Evolutionary conservation across 2,888 invertebrate species (phyloP), one percentile per base, ranked within the genome.

Genomic region (Cartodere bifasciata): DNA sequence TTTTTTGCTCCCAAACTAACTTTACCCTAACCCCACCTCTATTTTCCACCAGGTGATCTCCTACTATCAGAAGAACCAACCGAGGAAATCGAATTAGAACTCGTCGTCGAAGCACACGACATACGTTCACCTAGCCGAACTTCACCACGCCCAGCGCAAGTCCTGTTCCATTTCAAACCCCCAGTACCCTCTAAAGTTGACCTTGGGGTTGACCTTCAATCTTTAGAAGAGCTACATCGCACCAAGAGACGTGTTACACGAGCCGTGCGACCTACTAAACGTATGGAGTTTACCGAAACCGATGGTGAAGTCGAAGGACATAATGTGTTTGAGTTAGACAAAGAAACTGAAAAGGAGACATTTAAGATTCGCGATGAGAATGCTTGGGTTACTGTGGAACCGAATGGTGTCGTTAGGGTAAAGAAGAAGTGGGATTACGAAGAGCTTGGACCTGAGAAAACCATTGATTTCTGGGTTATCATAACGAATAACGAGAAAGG

Each of bases 371-470:
- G 90, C 48, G 90, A 90, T 52, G 87, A 88, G 56, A 91, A 90
- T 66, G 81, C 83, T 43, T 91, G 91, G 90, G 88, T 91, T 33
- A 85, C 83, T 25, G 88, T 91, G 31, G 88, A 86, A 60, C 75
- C 83, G 25, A 87, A 85, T 63, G 91, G 91, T 46, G 83, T 86
- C 33, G 88, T 91, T 50, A 76, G 83, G 52, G 90, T 91, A 42
- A 88, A 87, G 64, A 86, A 88, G 75, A 88, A 88, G 75, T 91
- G 91, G 91, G 90, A 91, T 70, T 91, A 87, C 61, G 91, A 91
- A 56, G 90, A 90, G 54, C 63, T 91, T 27, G 90, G 90, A 14
- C 86, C 87, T 2, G 90, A 91, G 64, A 91, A 91, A 60, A 90
- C 87, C 9, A 90, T 91, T 52, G 90, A 91, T 62, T 91, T 91